Base-by-base conservation (phyloP, 2,113 vertebrate genomes). In the Cololabis saira region DNA sequence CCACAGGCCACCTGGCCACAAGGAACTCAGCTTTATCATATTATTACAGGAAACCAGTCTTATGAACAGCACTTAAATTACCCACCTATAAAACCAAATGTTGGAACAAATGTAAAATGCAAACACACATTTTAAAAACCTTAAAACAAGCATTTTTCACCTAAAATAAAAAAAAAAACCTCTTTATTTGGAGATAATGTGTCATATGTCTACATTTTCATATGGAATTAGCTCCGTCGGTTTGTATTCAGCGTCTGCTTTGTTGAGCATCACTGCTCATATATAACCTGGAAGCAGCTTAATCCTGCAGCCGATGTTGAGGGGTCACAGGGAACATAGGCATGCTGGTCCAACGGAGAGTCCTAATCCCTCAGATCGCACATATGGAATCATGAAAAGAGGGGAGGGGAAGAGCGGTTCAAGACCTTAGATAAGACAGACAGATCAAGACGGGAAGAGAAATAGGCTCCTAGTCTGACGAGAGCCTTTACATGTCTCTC, bases 341-440 rank as follows among this genome's bases (percentile, higher is more conserved):
- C 61, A 37, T 17, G 21, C n/a, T 11, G 47, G 3, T 24, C 62
- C 44, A 61, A 58, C 22, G 70, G 41, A 59, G 60, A 16, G 56
- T 68, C 61, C 55, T 84, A 75, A 84, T 80, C 76, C 66, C 15
- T 7, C 61, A 13, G 6, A 50, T 69, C 52, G 10, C 53, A 61
- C 65, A 45, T 13, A 30, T 16, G 59, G 65, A 64, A 61, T 33
- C 61, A 45, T 12, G 49, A 42, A 70, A 27, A 9, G 33, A 37
- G 33, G 52, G 27, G 45, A 11, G 21, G 50, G 42, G n/a, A 22
- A 49, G 16, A 45, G 16, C 4, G 43, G 15, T 45, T 17, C 19
- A 37, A 54, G 44, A 41, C 30, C 51, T 30, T 6, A 52, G 67
- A 80, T 80, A 71, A 75, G 62, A 62, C 12, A 45, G 33, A 7